phyloP scores from a whole-genome alignment of 2,113 vertebrate species.

The Austrofundulus limnaeus region DNA sequence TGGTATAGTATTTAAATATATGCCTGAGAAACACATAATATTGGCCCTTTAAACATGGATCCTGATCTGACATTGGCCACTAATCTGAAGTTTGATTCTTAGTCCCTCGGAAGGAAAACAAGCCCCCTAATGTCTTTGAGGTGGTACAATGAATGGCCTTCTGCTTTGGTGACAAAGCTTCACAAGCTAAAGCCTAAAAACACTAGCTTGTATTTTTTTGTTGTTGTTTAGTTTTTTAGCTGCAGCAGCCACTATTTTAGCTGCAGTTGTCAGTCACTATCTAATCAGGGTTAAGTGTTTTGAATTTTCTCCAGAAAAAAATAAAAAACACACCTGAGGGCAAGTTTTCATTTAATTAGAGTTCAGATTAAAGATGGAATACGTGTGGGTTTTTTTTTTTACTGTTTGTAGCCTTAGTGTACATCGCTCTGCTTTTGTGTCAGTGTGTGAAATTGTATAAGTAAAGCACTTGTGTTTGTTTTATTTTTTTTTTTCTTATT shows the following conservation, averaged over 20 bases:
- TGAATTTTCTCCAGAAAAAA: slow-evolving; percentile 56
- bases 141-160: too few species aligned
- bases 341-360: slow-evolving; percentile 71
- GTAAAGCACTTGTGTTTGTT: slow-evolving; percentile 28
- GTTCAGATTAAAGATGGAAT: slow-evolving; percentile 50
- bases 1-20: too few species aligned
- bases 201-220: slow-evolving; percentile 37
- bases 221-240: slow-evolving; percentile 56
- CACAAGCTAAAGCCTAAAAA: too few species aligned
- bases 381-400: slow-evolving; percentile 17
- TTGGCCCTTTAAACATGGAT: not conserved
- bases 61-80: too few species aligned
- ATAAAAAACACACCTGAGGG: slow-evolving; percentile 48
- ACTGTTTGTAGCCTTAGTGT: not conserved
- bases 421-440: slow-evolving; percentile 28
- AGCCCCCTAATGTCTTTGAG: too few species aligned
- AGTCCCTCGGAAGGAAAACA: too few species aligned
- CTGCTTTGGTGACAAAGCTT: too few species aligned
- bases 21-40: too few species aligned
- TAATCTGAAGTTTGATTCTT: too few species aligned
- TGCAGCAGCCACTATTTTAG: slow-evolving; percentile 56
- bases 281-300: slow-evolving; percentile 77
- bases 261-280: slow-evolving; percentile 58
- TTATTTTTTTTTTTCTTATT: slow-evolving; percentile 60
- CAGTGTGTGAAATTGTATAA: slow-evolving; percentile 37